Percentiles rank a stretch among this genome's conserved stretches.
Conservation (phyloP, 2,797 vertebrate genomes). For the Caiman crocodilus region DNA sequence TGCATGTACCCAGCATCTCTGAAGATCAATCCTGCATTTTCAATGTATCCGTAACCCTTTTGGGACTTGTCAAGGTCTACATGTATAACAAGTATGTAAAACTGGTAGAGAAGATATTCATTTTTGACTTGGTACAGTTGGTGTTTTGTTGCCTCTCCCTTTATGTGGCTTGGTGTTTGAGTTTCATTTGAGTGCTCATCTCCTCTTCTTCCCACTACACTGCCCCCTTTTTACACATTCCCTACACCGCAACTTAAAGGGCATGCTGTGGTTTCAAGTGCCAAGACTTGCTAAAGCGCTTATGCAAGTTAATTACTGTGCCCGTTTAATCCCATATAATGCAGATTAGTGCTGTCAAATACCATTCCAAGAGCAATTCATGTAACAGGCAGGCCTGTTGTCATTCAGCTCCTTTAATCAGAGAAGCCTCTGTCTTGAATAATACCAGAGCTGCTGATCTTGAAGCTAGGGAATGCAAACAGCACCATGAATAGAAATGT, state of each 20-base stretch:
- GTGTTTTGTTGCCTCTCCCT: background rate
- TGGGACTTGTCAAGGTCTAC: background rate
- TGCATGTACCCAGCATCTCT: background rate
- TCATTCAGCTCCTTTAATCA: background rate
- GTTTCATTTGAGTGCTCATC: background rate
- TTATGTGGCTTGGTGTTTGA: background rate
- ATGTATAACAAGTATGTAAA: background rate
- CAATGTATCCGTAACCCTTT: background rate
- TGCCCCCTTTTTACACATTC: background rate
- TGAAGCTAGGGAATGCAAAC: background rate
- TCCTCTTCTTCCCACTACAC: accelerated
- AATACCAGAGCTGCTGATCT: accelerated
- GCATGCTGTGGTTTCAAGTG: constrained; percentile 35
- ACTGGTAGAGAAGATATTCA: background rate
- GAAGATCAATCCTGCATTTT: background rate
- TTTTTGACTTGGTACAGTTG: accelerated
- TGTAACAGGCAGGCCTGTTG: background rate
- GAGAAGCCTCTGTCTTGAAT: background rate
- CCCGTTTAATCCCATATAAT: constrained; percentile 70
- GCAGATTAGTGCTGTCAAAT: constrained; percentile 71
- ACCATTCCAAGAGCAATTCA: background rate
- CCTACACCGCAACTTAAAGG: background rate
- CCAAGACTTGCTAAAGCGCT: constrained; percentile 69
- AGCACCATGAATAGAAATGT: background rate
- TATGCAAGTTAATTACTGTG: constrained; percentile 73